A percentile compares a stretch with the other conserved stretches of the same genome.
Conservation (phyloP, 2,113 vertebrate species). For the Mesembrinibis cayennensis region DNA sequence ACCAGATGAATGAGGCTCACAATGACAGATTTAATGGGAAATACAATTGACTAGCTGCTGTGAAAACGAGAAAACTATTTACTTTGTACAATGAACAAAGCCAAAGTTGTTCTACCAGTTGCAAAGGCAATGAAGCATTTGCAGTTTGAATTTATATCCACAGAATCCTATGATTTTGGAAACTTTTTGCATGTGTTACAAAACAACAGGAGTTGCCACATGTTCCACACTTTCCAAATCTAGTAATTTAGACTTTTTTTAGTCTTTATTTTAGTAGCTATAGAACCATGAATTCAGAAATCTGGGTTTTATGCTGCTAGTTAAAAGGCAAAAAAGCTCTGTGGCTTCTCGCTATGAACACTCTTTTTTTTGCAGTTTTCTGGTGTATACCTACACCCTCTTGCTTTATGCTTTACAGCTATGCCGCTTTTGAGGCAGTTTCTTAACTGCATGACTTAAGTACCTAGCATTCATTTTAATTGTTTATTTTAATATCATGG, state of each 20-base stretch:
- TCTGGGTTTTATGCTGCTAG: neutral
- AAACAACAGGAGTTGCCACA: neutral
- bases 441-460: neutral
- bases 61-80: slow-evolving; percentile 9
- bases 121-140: neutral
- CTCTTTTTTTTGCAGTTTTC: neutral
- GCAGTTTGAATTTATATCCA: neutral
- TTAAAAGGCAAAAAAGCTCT: neutral
- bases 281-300: neutral
- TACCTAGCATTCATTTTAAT: neutral
- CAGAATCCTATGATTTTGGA: neutral
- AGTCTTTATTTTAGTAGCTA: neutral
- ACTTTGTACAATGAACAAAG: slow-evolving; percentile 13
- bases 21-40: slow-evolving; percentile 7
- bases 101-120: slow-evolving; percentile 10
- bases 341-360: neutral
- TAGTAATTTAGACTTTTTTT: neutral
- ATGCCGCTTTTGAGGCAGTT: neutral
- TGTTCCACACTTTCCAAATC: neutral
- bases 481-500: neutral
- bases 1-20: neutral
- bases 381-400: neutral
- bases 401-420: neutral
- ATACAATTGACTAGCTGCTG: neutral
- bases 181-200: neutral